phyloP scores from a whole-genome alignment of 2,888 invertebrate genomes.

The Nephrotoma flavescens region DNA sequence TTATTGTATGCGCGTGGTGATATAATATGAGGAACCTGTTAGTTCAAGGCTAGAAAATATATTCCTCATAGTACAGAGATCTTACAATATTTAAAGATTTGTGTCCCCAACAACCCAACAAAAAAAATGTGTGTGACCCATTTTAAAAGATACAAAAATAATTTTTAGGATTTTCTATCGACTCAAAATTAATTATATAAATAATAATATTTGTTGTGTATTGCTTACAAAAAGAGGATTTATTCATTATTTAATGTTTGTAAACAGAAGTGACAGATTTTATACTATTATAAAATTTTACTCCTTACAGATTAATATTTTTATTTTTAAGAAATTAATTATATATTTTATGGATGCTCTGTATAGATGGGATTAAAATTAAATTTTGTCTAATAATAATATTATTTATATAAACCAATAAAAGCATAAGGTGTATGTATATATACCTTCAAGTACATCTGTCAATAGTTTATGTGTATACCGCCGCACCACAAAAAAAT shows the following conservation, averaged over 20 bases:
- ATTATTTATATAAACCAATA: no score
- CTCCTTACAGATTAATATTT: neutral
- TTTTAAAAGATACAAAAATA: neutral
- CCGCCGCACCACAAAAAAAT: neutral
- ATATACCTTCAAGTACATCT: neutral
- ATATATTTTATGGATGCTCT: neutral
- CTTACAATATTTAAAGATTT: neutral
- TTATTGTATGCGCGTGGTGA: neutral
- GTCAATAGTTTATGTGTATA: neutral
- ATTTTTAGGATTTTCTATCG: neutral
- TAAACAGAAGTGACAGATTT: neutral
- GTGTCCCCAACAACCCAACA: neutral
- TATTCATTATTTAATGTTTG: neutral
- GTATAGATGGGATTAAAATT: neutral
- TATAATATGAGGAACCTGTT: conserved; percentile 8
- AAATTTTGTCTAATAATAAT: neutral
- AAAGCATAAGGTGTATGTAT: neutral
- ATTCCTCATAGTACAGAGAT: neutral
- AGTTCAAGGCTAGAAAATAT: conserved; percentile 10
- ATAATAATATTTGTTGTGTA: neutral
- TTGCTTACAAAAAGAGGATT: neutral
- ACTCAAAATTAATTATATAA: neutral
- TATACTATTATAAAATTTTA: neutral
- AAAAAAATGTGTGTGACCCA: neutral
- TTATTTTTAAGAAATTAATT: neutral